Percentiles rank a stretch among this genome's conserved stretches.
phyloP scores from a whole-genome alignment of 2,113 vertebrate genomes.

The Ammodytes dubius region DNA sequence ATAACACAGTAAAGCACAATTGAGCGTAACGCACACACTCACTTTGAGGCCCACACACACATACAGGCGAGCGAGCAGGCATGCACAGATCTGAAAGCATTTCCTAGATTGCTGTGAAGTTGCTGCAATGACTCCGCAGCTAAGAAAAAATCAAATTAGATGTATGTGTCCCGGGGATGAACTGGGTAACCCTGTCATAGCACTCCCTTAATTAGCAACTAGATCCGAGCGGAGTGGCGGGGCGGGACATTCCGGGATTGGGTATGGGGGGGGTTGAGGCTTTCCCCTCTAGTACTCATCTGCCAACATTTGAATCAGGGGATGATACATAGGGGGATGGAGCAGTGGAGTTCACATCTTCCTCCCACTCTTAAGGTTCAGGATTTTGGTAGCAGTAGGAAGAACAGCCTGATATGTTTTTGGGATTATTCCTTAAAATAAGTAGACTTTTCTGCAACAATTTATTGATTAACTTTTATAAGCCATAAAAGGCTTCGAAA shows the following conservation, averaged over 20 bases:
- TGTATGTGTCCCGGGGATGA: constrained; percentile 69
- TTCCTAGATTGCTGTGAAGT: neutral
- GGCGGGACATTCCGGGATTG: constrained; percentile 55
- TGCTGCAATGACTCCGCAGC: constrained; percentile 16
- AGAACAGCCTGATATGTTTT: neutral
- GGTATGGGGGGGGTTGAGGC: constrained; percentile 20
- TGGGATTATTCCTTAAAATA: neutral
- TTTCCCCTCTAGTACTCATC: constrained; percentile 65
- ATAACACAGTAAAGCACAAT: neutral
- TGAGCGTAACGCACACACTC: neutral
- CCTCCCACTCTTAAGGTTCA: constrained; percentile 6
- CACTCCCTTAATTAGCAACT: constrained; percentile 78
- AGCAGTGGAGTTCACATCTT: constrained; percentile 34
- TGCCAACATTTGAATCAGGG: constrained; percentile 24
- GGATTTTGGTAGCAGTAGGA: neutral
- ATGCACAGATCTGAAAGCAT: constrained; percentile 14
- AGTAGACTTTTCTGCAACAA: neutral
- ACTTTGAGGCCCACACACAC: neutral
- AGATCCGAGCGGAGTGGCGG: constrained; percentile 68
- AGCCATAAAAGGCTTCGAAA: neutral
- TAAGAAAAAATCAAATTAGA: constrained; percentile 46
- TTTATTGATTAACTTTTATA: neutral
- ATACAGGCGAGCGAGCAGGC: neutral
- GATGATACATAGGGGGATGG: constrained; percentile 31
- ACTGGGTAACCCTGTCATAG: constrained; percentile 70